Evolutionary conservation across 2,113 vertebrate genomes (phyloP).

Genomic region (Corvus hawaiiensis): DNA sequence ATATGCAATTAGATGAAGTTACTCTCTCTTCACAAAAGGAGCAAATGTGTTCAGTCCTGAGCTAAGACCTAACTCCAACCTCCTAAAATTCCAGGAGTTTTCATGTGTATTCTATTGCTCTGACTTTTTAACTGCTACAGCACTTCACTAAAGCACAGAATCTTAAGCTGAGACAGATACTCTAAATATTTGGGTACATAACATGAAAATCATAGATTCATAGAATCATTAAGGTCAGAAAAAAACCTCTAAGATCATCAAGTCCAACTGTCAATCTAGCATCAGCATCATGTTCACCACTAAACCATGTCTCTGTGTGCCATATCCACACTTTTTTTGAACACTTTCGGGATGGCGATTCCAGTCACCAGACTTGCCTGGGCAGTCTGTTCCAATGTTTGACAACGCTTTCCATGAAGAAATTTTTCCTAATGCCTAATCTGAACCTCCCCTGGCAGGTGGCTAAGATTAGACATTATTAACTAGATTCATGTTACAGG

Average conservation of each 20-base stretch:
- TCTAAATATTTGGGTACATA: neutral
- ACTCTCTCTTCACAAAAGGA: neutral
- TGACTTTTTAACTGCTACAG: neutral
- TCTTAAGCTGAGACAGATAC: neutral
- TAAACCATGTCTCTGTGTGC: neutral
- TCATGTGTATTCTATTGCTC: neutral
- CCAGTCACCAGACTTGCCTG: neutral
- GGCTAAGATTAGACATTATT: neutral
- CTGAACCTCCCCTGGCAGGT: neutral
- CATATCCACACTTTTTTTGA: neutral
- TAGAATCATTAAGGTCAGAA: fast-evolving
- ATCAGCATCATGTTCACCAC: neutral
- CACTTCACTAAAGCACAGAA: neutral
- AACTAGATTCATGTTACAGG: neutral
- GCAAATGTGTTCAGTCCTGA: neutral
- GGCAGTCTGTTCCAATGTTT: neutral
- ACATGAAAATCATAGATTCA: neutral
- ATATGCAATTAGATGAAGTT: neutral
- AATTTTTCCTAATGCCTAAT: neutral
- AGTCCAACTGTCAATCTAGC: neutral
- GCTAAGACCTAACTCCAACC: neutral
- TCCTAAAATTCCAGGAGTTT: neutral
- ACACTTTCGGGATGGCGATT: neutral
- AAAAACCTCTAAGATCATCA: neutral
- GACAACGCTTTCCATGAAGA: neutral